Base-by-base conservation (phyloP, 2,888 invertebrate genomes). In the Drosophila leonis region DNA sequence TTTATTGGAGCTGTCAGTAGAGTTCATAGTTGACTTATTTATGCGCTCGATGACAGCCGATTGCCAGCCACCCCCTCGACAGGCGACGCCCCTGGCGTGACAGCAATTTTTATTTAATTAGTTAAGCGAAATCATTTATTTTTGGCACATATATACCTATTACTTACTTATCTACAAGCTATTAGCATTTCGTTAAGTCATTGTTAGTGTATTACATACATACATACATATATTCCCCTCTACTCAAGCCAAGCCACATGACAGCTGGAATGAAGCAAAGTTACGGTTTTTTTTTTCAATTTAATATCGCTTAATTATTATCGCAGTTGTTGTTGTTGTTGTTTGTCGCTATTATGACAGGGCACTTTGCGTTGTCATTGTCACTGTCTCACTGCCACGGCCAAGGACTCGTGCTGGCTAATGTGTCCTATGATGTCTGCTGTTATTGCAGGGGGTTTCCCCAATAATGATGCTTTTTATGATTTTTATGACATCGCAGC, bases 291-390 rank as follows among this genome's bases (percentile, higher is more conserved):
- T 52, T 83, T 83, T 84, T 88, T 89, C 89, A 85, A 85, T 85
- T 85, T 89, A 68, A 84, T 89, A 79, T 87, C 75, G 82, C 82
- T 85, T 85, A 89, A 85, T 85, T 85, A 87, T 79, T 89, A 80
- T 81, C 60, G 56, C 54, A 54, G 57, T 66, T 75, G 68, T 73
- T 77, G 74, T 56, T 60, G 31, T 56, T 54, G 57, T 59, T 60
- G 41, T 46, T 62, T 86, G 51, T 51, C 72, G 65, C 73, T 81
- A 56, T 75, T 81, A 65, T 89, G 82, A 84, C 89, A 82, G 62
- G 82, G 59, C 82, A 89, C 75, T 85, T 87, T 84, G 55, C 77
- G 89, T 54, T 83, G 83, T 74, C 83, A 86, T 85, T 83, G 88
- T 80, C 86, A 78, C 78, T 67, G 88, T 87, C 80, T 64, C 71